A percentile compares a stretch with the other conserved stretches of the same genome.
phyloP scores from a whole-genome alignment of 2,113 vertebrate genomes.

The Corydoras sp. region DNA sequence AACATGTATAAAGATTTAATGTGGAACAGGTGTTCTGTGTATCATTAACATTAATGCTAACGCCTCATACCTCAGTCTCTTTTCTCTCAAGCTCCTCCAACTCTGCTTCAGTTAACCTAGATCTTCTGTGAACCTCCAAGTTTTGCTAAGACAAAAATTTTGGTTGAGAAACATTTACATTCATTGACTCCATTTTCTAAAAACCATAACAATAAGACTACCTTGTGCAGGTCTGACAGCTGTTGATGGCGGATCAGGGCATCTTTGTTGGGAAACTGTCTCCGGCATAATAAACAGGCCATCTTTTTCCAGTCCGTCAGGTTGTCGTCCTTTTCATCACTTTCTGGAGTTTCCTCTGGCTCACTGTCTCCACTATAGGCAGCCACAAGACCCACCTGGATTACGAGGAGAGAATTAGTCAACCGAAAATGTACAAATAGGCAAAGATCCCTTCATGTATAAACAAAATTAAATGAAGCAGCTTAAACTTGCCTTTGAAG shows the following conservation, averaged over 20 bases:
- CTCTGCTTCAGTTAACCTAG: conserved; percentile 83
- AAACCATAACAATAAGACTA: too few species aligned
- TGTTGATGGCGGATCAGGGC: conserved; percentile 88
- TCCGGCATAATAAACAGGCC: conserved; percentile 89
- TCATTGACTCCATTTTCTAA: too few species aligned
- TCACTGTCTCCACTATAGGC: conserved; percentile 97
- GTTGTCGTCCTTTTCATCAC: conserved; percentile 79
- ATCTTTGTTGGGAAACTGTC: conserved; percentile 94
- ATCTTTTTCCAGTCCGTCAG: conserved; percentile 95
- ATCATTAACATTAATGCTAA: neutral
- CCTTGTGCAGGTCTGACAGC: conserved; percentile 96
- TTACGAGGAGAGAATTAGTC: too few species aligned
- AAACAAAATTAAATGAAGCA: neutral
- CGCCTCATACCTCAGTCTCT: conserved; percentile 81
- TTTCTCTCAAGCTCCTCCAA: conserved; percentile 91
- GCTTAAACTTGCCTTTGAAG: conserved; percentile 55
- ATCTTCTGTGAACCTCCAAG: conserved; percentile 84
- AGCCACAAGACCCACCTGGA: conserved; percentile 85
- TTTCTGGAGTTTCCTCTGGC: conserved; percentile 78
- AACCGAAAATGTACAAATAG: too few species aligned
- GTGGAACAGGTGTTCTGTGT: too few species aligned
- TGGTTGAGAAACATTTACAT: too few species aligned
- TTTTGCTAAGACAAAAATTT: conserved; percentile 77
- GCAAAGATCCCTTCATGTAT: too few species aligned
- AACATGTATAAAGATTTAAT: too few species aligned